Percentiles rank a stretch among this genome's conserved stretches.
Conservation (phyloP, 1,140 invertebrate genomes). For the Eumeta japonica region DNA sequence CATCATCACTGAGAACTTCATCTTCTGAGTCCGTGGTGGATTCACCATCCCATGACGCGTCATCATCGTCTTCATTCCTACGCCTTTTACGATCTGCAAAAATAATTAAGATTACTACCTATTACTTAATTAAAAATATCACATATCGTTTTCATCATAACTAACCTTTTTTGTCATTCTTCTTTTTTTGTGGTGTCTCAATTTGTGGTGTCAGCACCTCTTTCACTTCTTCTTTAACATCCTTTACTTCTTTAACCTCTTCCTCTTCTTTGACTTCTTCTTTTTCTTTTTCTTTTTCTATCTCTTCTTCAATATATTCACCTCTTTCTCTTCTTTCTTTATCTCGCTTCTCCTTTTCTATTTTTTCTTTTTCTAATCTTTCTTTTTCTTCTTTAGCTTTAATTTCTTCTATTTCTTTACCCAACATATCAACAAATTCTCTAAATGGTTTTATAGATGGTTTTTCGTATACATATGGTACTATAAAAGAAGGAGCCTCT, state of each 20-base stretch:
- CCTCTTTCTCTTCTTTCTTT: conserved; percentile 27
- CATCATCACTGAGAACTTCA: conserved; percentile 49
- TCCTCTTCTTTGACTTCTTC: conserved; percentile 25
- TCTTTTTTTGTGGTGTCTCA: too few relatives aligned
- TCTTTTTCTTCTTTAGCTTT: conserved; percentile 39
- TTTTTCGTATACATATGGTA: conserved; percentile 90
- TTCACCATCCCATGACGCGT: conserved; percentile 50
- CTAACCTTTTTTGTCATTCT: conserved; percentile 39
- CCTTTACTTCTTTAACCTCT: conserved; percentile 26
- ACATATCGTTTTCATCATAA: conserved; percentile 3
- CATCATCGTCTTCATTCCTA: conserved; percentile 34
- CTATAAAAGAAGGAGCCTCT: conserved; percentile 87
- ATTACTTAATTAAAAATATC: neutral
- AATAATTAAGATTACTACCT: conserved; percentile 3
- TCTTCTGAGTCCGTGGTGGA: conserved; percentile 56
- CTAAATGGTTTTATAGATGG: conserved; percentile 76
- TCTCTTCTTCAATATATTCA: conserved; percentile 34
- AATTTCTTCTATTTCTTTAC: conserved; percentile 63
- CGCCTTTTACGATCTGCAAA: conserved; percentile 21
- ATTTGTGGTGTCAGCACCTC: conserved; percentile 21
- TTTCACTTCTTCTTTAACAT: conserved; percentile 18
- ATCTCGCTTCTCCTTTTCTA: conserved; percentile 35
- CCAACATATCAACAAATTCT: conserved; percentile 70
- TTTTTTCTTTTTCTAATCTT: conserved; percentile 33
- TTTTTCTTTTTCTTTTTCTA: conserved; percentile 24